Conservation (phyloP, 2,797 vertebrate species). For the Perodicticus potto region DNA sequence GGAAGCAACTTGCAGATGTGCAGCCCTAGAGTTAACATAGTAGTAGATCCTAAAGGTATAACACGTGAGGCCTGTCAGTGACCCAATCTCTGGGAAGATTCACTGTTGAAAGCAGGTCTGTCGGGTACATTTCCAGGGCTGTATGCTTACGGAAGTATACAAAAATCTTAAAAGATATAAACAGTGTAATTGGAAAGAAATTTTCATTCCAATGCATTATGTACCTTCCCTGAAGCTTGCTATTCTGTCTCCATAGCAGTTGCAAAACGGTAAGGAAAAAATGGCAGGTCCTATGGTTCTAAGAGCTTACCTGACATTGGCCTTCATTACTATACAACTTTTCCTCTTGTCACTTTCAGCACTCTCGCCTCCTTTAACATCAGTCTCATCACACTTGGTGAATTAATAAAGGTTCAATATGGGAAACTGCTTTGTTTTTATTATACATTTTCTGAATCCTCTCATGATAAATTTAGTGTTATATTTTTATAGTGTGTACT, state of each 20-base stretch:
- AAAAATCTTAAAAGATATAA: not conserved
- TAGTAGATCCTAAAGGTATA: not conserved
- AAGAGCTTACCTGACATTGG: not conserved
- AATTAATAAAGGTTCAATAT: not conserved
- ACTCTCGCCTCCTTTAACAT: not conserved
- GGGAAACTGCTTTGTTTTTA: not conserved
- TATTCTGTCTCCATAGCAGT: not conserved
- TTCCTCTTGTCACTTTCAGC: not conserved
- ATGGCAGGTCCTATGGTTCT: not conserved
- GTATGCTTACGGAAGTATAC: not conserved
- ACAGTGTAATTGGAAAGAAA: not conserved
- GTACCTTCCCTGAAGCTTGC: not conserved
- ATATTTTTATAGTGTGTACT: not conserved
- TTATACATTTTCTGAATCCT: not conserved
- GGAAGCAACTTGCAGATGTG: not conserved
- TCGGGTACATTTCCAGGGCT: not conserved
- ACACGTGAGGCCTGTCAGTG: not conserved
- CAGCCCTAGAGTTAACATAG: not conserved
- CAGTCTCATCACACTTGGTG: not conserved
- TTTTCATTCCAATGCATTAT: not conserved
- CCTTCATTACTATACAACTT: not conserved
- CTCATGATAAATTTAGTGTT: not conserved
- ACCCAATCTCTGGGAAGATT: not conserved
- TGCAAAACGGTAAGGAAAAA: not conserved
- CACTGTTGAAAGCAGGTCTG: not conserved